These are phyloP conservation scores for Apantesis nais DNA, from an alignment of 2,888 invertebrate species.

Conservation along the genomic window DNA sequence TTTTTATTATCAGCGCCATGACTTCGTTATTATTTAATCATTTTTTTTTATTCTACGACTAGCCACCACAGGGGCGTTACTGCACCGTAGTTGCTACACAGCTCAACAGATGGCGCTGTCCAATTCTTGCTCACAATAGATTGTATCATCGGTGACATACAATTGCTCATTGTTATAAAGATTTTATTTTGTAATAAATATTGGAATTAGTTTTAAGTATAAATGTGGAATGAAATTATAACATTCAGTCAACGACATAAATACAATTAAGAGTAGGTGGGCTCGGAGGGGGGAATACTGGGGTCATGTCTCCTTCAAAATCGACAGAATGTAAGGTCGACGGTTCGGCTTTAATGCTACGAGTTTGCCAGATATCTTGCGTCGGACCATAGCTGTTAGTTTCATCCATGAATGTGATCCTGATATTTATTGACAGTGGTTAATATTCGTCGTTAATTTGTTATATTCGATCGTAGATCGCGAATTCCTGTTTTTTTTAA, in stretches of 20 bases:
- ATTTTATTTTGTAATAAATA: constrained; percentile 4
- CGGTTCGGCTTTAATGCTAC: background rate
- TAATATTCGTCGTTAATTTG: no score
- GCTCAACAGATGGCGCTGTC: background rate
- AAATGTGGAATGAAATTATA: constrained; percentile 2
- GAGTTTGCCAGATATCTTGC: background rate
- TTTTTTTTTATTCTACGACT: no score
- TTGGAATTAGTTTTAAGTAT: constrained; percentile 10
- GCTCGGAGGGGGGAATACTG: no score
- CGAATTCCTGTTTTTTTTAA: background rate
- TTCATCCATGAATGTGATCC: background rate
- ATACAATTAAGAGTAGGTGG: background rate
- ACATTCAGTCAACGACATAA: background rate
- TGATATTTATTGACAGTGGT: background rate
- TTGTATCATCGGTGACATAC: background rate
- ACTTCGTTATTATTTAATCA: no score
- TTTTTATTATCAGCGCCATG: no score
- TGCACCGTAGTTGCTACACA: background rate
- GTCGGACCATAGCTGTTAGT: no score
- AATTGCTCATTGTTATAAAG: constrained; percentile 6
- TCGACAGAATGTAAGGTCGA: background rate
- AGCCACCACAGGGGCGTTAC: background rate
- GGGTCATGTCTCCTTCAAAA: no score
- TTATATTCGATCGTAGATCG: no score
- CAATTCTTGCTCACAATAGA: background rate